A percentile compares a stretch with the other conserved stretches of the same genome.
These are phyloP conservation scores for Acrocyrtus sp. DNA, from an alignment of 2,888 invertebrate genomes.

Conservation along the genomic window DNA sequence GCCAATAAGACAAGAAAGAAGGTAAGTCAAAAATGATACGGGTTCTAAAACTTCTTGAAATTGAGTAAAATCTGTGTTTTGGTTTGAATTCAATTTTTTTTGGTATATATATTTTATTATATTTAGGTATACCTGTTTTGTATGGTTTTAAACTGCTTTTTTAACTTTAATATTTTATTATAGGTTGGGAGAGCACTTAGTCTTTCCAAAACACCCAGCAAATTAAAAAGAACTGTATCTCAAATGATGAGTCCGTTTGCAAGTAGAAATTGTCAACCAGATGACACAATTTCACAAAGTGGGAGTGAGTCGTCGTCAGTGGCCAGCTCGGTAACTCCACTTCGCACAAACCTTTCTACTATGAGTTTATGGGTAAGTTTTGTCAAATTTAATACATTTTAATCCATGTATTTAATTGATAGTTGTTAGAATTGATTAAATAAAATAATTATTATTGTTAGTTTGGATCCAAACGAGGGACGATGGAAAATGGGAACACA, in stretches of 20 bases:
- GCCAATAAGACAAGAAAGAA: conserved; percentile 64
- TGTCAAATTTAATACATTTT: too few species aligned
- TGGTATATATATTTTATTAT: too few species aligned
- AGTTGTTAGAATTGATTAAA: conserved; percentile 41
- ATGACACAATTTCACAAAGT: conserved; percentile 56
- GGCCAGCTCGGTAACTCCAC: conserved; percentile 47
- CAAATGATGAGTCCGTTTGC: conserved; percentile 89
- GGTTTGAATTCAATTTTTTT: too few species aligned
- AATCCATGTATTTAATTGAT: neutral
- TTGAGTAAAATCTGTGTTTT: neutral
- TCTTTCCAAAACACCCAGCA: conserved; percentile 94
- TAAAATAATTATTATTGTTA: conserved; percentile 14
- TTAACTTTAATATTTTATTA: conserved; percentile 14
- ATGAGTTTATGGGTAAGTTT: conserved; percentile 60
- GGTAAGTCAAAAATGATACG: too few species aligned
- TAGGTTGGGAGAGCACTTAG: conserved; percentile 93
- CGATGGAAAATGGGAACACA: conserved; percentile 30
- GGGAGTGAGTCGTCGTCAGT: conserved; percentile 41
- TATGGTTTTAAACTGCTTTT: too few species aligned
- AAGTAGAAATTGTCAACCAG: conserved; percentile 40
- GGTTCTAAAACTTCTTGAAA: neutral
- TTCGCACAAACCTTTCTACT: conserved; percentile 54
- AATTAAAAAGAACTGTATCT: conserved; percentile 92
- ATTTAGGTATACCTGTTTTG: too few species aligned
- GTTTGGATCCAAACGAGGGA: conserved; percentile 31